Percentiles rank a stretch among this genome's conserved stretches.
phyloP scores from a whole-genome alignment of 2,113 vertebrate genomes.

The Campylorhamphus procurvoides region DNA sequence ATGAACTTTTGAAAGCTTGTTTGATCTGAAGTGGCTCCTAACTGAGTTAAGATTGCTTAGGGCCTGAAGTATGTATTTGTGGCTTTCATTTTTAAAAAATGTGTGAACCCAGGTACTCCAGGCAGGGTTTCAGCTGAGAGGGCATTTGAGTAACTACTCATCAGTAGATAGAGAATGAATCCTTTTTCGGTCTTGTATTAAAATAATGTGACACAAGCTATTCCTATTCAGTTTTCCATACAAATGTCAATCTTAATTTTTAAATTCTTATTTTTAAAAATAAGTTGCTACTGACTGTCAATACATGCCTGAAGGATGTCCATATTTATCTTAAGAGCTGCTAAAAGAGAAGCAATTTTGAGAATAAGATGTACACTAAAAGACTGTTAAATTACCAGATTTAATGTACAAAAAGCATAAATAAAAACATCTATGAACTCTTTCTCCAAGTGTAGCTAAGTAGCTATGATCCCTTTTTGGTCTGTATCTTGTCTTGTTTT shows the following conservation, averaged over 20 bases:
- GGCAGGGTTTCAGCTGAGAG: background rate
- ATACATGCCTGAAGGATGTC: background rate
- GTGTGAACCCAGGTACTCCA: background rate
- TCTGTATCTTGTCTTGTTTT: background rate
- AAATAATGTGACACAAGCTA: background rate
- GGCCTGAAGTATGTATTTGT: background rate
- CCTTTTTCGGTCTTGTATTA: background rate
- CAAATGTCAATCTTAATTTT: background rate
- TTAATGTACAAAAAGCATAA: slow-evolving; percentile 15
- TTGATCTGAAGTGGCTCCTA: background rate
- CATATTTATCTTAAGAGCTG: background rate
- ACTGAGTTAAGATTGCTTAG: background rate
- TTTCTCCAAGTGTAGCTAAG: background rate
- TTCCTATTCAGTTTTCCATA: background rate
- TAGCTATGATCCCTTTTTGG: background rate
- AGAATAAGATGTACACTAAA: background rate
- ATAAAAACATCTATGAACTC: background rate
- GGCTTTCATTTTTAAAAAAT: background rate
- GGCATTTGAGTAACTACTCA: background rate
- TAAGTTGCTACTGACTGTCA: background rate
- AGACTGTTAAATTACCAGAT: background rate
- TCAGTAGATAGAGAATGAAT: background rate
- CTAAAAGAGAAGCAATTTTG: background rate
- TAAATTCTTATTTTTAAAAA: background rate
- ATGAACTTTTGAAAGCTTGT: background rate